Percentiles rank a stretch among this genome's conserved stretches.
Evolutionary conservation across 2,888 invertebrate species (phyloP).

Genomic region (Reticulitermes lucifugus): DNA sequence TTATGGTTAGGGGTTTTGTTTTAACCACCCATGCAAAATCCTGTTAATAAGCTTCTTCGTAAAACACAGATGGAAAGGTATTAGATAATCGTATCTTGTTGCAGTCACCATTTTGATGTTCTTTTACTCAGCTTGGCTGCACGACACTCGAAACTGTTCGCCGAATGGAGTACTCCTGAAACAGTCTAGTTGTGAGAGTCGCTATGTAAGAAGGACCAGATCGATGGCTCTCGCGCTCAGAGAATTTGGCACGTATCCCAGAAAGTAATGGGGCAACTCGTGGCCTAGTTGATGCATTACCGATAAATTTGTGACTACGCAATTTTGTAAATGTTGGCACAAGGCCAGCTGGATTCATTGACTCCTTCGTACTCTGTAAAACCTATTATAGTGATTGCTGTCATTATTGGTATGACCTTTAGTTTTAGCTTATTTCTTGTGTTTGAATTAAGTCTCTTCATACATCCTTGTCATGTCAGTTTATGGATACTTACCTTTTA

Average conservation of each 20-base stretch:
- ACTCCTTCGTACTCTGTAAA: neutral
- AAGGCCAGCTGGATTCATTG: slow-evolving; percentile 4
- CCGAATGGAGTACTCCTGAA: too few species aligned
- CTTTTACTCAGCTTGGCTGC: too few species aligned
- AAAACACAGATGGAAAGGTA: too few species aligned
- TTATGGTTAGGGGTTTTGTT: too few species aligned
- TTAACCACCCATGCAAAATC: too few species aligned
- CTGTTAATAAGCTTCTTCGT: too few species aligned
- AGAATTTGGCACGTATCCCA: neutral
- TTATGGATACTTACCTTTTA: neutral
- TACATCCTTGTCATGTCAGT: neutral
- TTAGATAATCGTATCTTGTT: too few species aligned
- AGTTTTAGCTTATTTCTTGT: neutral
- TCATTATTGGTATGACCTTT: neutral
- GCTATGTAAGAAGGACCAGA: neutral
- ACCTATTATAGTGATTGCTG: neutral
- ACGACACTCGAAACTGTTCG: too few species aligned
- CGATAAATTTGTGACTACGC: slow-evolving; percentile 28
- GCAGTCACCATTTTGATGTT: too few species aligned
- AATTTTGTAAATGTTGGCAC: slow-evolving; percentile 16
- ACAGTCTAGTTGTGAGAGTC: too few species aligned
- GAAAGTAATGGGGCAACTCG: slow-evolving; percentile 7
- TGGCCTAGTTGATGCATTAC: slow-evolving; percentile 34
- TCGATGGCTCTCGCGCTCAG: neutral
- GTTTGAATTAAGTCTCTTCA: neutral